These are phyloP conservation scores for Sardina pilchardus DNA, from an alignment of 2,113 vertebrate genomes.

Conservation along the genomic window DNA sequence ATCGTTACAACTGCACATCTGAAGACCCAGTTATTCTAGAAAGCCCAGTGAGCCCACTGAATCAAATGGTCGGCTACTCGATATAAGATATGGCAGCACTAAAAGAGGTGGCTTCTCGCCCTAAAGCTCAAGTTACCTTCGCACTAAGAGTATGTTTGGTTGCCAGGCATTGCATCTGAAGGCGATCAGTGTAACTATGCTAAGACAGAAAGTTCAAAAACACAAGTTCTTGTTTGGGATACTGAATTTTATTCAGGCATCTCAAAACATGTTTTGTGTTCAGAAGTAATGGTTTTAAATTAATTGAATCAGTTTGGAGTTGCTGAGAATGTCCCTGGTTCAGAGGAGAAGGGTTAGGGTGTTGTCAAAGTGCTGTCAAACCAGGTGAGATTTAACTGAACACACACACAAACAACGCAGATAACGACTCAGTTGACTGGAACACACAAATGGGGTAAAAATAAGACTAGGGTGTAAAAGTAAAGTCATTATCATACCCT, in stretches of 20 bases:
- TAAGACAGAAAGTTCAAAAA: neutral
- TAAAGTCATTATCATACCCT: neutral
- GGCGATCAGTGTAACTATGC: neutral
- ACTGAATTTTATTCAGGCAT: constrained; percentile 77
- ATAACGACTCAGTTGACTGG: constrained; percentile 37
- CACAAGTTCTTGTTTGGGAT: constrained; percentile 43
- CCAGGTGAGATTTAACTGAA: constrained; percentile 42
- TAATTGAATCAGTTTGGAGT: constrained; percentile 45
- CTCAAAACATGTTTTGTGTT: constrained; percentile 61
- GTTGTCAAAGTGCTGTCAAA: constrained; percentile 59
- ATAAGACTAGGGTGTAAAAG: constrained; percentile 26
- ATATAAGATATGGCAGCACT: neutral
- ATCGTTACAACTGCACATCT: neutral
- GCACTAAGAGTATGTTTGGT: neutral
- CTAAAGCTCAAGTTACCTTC: neutral
- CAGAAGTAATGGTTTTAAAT: constrained; percentile 63
- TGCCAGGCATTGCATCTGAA: neutral
- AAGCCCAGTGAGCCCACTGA: neutral
- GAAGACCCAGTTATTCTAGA: neutral
- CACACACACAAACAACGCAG: constrained; percentile 32
- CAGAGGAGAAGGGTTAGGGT: constrained; percentile 53
- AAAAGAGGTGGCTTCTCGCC: neutral
- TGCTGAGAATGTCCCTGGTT: constrained; percentile 49
- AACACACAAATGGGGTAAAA: constrained; percentile 53
- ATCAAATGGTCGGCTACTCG: neutral